These are phyloP conservation scores for Macrostomum lignano DNA, from an alignment of 1,140 invertebrate genomes.

Conservation along the genomic window DNA sequence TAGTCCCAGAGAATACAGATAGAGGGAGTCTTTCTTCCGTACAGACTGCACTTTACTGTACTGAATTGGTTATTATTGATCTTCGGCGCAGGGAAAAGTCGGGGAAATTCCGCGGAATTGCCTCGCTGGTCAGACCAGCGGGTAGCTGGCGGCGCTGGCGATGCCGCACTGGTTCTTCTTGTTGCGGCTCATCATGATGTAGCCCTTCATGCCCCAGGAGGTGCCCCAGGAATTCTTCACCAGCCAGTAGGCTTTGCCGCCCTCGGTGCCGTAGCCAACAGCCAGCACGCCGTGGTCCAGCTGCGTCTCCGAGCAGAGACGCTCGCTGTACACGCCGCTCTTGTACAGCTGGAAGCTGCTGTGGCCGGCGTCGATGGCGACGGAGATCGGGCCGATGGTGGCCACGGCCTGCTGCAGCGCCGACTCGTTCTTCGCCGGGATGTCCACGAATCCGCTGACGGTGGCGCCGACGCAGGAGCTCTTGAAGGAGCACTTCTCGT, in stretches of 20 bases:
- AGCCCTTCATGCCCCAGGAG: constrained; percentile 11
- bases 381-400: constrained; percentile 46
- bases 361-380: constrained; percentile 58
- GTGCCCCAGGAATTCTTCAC: constrained; percentile 32
- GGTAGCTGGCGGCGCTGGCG: constrained; percentile 38
- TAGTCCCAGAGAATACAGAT: too few species aligned
- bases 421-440: constrained; percentile 11
- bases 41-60: too few species aligned
- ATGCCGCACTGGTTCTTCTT: constrained; percentile 61
- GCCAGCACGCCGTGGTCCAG: constrained; percentile 55
- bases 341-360: constrained; percentile 45
- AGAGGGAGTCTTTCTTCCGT: too few species aligned
- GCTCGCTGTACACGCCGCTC: constrained; percentile 6
- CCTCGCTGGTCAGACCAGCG: constrained; percentile 8
- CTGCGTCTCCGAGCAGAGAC: background rate
- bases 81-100: too few species aligned
- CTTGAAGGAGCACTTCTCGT: constrained; percentile 38
- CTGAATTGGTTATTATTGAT: too few species aligned
- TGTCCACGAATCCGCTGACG: constrained; percentile 27
- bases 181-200: constrained; percentile 46
- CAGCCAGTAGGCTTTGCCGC: constrained; percentile 48
- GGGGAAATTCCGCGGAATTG: too few species aligned
- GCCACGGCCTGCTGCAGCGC: constrained; percentile 34
- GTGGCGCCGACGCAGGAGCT: constrained; percentile 40
- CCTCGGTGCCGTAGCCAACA: constrained; percentile 47